phyloP scores from a whole-genome alignment of 2,888 invertebrate genomes.

The Lomographa bimaculata region DNA sequence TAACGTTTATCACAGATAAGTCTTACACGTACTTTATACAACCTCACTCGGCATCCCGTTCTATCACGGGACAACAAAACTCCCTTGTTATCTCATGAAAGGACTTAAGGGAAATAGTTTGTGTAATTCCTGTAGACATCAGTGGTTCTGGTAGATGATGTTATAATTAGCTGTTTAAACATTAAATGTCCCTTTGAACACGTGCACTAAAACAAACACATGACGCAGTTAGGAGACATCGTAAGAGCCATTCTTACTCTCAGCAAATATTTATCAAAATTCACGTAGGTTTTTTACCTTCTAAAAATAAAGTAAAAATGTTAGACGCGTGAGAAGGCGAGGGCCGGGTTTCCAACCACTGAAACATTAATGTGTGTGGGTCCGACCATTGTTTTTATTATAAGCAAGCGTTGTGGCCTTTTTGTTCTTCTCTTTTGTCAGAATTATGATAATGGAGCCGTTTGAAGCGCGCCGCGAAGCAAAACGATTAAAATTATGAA shows the following conservation, averaged over 20 bases:
- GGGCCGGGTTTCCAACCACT: conserved; percentile 47
- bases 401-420: conserved; percentile 59
- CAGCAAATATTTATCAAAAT: conserved; percentile 16
- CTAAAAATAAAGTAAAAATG: conserved; percentile 48
- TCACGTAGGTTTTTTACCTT: conserved; percentile 37
- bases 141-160: background rate
- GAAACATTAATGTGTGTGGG: conserved; percentile 63
- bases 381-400: conserved; percentile 67
- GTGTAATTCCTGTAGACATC: no score
- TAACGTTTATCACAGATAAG: no score
- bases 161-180: no score
- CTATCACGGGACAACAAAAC: no score
- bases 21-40: no score
- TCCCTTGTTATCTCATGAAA: no score
- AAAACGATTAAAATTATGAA: conserved; percentile 20
- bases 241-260: conserved; percentile 6
- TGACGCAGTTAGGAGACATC: background rate
- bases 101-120: no score
- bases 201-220: background rate
- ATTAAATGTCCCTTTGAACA: no score
- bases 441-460: conserved; percentile 64
- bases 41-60: no score
- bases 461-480: conserved; percentile 43
- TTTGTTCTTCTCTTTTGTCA: conserved; percentile 58
- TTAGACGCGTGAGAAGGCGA: conserved; percentile 38